A percentile compares a stretch with the other conserved stretches of the same genome.
These are phyloP conservation scores for Microtus oregoni DNA, from an alignment of 2,113 vertebrate species.

Conservation along the genomic window DNA sequence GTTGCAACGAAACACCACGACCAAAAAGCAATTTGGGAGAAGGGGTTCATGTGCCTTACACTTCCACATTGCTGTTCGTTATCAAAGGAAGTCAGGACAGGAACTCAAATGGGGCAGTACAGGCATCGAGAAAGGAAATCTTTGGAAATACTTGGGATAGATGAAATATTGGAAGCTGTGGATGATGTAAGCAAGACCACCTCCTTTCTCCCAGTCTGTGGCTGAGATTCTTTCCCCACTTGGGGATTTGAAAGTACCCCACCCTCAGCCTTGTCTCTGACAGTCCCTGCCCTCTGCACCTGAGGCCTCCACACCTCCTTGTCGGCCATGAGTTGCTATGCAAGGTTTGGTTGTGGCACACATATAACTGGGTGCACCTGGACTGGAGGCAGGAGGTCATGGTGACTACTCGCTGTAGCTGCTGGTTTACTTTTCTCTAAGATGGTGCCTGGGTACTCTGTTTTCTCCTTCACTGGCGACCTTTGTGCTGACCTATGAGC, in stretches of 20 bases:
- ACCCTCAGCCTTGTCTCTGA: background rate
- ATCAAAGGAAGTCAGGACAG: too few relatives aligned
- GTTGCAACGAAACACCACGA: too few relatives aligned
- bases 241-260: background rate
- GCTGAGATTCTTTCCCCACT: background rate
- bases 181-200: background rate
- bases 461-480: background rate
- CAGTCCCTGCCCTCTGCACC: background rate
- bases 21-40: too few relatives aligned
- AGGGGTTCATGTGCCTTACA: too few relatives aligned
- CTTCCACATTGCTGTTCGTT: too few relatives aligned
- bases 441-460: background rate
- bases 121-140: background rate
- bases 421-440: background rate
- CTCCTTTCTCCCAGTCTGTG: background rate
- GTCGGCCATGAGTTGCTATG: background rate
- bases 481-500: background rate
- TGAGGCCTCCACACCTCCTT: background rate
- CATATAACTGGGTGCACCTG: background rate
- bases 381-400: background rate
- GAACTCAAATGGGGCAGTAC: too few relatives aligned
- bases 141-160: background rate
- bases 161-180: background rate
- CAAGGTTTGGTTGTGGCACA: background rate
- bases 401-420: background rate